phyloP scores from a whole-genome alignment of 2,113 vertebrate genomes.

The Engystomops pustulosus region DNA sequence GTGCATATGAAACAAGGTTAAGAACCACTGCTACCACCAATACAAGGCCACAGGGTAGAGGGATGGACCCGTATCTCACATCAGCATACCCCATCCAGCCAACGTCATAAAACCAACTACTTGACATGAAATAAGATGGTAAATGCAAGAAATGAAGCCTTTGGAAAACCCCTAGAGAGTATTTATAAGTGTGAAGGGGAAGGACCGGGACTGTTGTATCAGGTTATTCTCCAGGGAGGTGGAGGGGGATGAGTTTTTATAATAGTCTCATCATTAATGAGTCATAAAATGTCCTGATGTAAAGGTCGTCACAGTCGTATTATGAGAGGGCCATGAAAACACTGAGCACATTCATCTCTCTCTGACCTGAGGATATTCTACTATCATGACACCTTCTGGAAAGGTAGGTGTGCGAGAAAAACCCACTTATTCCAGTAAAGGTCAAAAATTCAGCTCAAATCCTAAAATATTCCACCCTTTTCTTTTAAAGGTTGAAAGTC shows the following conservation, averaged over 20 bases:
- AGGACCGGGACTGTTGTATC: not conserved
- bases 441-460: too few relatives aligned
- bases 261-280: not conserved
- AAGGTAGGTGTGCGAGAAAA: too few relatives aligned
- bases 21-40: too few relatives aligned
- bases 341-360: not conserved
- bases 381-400: not conserved
- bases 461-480: too few relatives aligned
- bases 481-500: too few relatives aligned
- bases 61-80: not conserved
- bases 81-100: not conserved
- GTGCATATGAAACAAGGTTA: too few relatives aligned
- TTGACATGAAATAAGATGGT: not conserved
- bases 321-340: not conserved
- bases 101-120: not conserved
- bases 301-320: constrained; percentile 3
- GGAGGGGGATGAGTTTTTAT: not conserved
- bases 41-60: not conserved
- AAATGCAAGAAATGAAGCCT: not conserved
- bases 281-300: constrained; percentile 28
- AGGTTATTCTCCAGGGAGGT: not conserved
- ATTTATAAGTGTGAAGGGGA: not conserved
- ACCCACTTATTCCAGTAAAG: too few relatives aligned
- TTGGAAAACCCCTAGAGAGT: constrained; percentile 8
- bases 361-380: not conserved